Percentiles rank a stretch among this genome's conserved stretches.
phyloP scores from a whole-genome alignment of 2,113 vertebrate species.

The Nymphicus hollandicus region DNA sequence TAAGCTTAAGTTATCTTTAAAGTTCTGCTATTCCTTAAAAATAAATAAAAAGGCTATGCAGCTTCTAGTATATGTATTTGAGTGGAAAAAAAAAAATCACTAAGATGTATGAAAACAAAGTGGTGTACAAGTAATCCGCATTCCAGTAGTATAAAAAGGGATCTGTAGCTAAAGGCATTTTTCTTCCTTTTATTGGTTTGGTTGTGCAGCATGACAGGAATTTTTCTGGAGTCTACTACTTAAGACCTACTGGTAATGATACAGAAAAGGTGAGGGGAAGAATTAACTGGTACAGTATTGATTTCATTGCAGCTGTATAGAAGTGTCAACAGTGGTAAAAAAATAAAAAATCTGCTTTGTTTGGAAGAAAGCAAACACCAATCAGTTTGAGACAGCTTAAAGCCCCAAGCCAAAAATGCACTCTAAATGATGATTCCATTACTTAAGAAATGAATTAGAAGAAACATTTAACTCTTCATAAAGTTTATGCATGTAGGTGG shows the following conservation, averaged over 20 bases:
- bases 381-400: background rate
- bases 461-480: conserved; percentile 15
- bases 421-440: background rate
- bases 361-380: background rate
- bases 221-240: conserved; percentile 42
- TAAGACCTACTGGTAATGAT: conserved; percentile 24
- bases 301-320: conserved; percentile 14
- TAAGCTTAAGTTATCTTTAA: conserved; percentile 54
- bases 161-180: background rate
- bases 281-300: background rate
- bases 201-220: conserved; percentile 39
- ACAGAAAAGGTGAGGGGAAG: background rate
- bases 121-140: conserved; percentile 37
- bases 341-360: conserved; percentile 20
- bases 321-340: conserved; percentile 30
- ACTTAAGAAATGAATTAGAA: background rate
- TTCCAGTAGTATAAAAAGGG: conserved; percentile 60
- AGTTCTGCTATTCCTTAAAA: conserved; percentile 62
- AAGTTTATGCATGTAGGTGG: conserved; percentile 3
- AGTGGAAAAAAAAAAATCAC: background rate
- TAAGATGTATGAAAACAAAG: conserved; percentile 13
- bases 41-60: conserved; percentile 63
- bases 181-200: conserved; percentile 28
- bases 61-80: conserved; percentile 36
- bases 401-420: conserved; percentile 8